Conservation (phyloP, 92 coral and sea anemone genomes). For the Paramuricea clavata region DNA sequence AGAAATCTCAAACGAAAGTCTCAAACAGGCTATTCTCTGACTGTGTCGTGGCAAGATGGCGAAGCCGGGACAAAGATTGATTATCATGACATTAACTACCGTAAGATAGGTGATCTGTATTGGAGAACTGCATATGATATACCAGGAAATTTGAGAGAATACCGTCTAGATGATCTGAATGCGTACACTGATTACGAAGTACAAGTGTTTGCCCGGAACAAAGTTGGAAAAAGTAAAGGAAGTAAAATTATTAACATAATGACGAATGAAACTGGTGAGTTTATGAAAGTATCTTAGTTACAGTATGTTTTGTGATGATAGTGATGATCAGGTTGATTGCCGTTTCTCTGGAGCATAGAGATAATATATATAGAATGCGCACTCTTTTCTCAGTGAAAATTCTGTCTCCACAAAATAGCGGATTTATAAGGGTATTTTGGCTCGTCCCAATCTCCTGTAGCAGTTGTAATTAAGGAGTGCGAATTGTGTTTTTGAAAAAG, state of each 20-base stretch:
- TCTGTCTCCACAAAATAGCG: too few species aligned
- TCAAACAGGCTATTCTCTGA: constrained; percentile 71
- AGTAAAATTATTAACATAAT: constrained; percentile 78
- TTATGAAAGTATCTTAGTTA: background rate
- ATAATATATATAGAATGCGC: too few species aligned
- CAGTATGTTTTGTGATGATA: constrained; percentile 7
- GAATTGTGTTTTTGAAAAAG: too few species aligned
- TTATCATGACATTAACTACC: constrained; percentile 75
- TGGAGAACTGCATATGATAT: constrained; percentile 70
- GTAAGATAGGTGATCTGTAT: constrained; percentile 55
- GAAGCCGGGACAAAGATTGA: constrained; percentile 68
- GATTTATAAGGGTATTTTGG: too few species aligned
- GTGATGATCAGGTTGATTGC: too few species aligned
- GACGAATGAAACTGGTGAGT: constrained; percentile 82
- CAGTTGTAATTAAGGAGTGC: too few species aligned
- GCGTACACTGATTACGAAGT: constrained; percentile 81
- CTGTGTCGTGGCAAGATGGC: constrained; percentile 82
- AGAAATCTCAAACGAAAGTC: constrained; percentile 64
- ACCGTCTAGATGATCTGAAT: constrained; percentile 59
- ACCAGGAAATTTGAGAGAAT: constrained; percentile 69
- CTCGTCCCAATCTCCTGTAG: too few species aligned
- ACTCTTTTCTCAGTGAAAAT: too few species aligned
- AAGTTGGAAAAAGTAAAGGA: constrained; percentile 78
- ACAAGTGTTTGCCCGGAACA: constrained; percentile 82
- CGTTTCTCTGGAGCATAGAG: too few species aligned